Percentiles rank a stretch among this genome's conserved stretches.
Conservation (phyloP, 2,888 invertebrate species). For the Deilephila elpenor region DNA sequence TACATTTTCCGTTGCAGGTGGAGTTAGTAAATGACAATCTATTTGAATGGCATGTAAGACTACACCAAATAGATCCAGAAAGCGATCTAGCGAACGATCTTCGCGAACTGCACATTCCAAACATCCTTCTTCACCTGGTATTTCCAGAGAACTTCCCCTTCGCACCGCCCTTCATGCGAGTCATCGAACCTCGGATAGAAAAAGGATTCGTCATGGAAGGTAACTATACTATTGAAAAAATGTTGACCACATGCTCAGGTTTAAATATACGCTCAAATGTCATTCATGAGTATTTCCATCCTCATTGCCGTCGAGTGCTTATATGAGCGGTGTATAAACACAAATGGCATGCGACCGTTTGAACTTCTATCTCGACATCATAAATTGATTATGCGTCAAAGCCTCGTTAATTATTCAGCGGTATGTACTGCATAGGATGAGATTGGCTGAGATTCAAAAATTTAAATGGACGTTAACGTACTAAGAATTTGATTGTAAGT, state of each 20-base stretch:
- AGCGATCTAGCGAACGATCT: slow-evolving; percentile 93
- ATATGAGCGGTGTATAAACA: not conserved
- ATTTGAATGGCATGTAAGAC: slow-evolving; percentile 94
- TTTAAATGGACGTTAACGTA: not conserved
- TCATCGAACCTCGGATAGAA: slow-evolving; percentile 91
- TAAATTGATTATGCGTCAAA: slow-evolving; percentile 11
- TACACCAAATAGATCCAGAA: slow-evolving; percentile 92
- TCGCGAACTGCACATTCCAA: slow-evolving; percentile 89
- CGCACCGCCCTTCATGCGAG: slow-evolving; percentile 93
- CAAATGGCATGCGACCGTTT: not conserved
- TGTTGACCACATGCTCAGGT: too few relatives aligned
- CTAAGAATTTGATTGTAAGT: not conserved
- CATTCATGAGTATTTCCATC: too few relatives aligned
- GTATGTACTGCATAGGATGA: not conserved
- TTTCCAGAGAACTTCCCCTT: slow-evolving; percentile 96
- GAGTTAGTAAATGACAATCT: slow-evolving; percentile 94
- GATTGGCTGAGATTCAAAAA: slow-evolving; percentile 7
- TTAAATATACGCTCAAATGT: too few relatives aligned
- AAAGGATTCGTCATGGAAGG: slow-evolving; percentile 96
- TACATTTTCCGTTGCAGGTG: slow-evolving; percentile 71
- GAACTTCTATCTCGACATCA: not conserved
- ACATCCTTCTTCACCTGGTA: slow-evolving; percentile 91
- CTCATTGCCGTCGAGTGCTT: too few relatives aligned
- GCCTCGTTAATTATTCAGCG: slow-evolving; percentile 21
- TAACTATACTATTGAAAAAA: slow-evolving; percentile 35